Evolutionary conservation across 1,140 invertebrate genomes (phyloP).

Genomic region (Ectropis grisescens): DNA sequence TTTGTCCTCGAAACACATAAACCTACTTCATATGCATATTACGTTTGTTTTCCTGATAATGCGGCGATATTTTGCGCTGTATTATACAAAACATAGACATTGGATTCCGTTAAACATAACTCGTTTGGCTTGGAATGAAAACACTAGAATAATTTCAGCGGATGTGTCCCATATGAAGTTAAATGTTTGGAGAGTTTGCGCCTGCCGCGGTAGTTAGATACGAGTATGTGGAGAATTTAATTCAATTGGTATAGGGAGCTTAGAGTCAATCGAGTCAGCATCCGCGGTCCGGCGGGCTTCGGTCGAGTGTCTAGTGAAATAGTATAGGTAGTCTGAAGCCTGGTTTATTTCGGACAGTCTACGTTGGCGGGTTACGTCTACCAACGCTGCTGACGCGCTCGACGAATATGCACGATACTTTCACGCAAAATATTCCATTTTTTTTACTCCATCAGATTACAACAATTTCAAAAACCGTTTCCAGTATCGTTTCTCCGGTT

Average conservation of each 20-base stretch:
- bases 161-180: too few relatives aligned
- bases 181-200: too few relatives aligned
- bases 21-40: conserved; percentile 1
- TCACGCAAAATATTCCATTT: conserved; percentile 11
- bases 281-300: conserved; percentile 19
- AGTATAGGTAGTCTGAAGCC: conserved; percentile 34
- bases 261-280: conserved; percentile 14
- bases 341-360: conserved; percentile 54
- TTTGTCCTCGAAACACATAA: conserved; percentile 19
- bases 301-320: conserved; percentile 39
- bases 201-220: too few relatives aligned
- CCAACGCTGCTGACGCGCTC: conserved; percentile 22
- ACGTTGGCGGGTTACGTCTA: conserved; percentile 48
- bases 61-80: not conserved
- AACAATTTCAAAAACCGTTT: too few relatives aligned
- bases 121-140: too few relatives aligned
- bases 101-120: not conserved
- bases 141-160: too few relatives aligned
- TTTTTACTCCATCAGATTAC: conserved; percentile 1
- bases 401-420: conserved; percentile 17
- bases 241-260: too few relatives aligned
- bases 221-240: too few relatives aligned
- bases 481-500: too few relatives aligned
- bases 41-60: conserved; percentile 5
- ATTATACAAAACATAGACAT: conserved; percentile 2